Percentiles rank a stretch among this genome's conserved stretches.
These are phyloP conservation scores for Epizoanthus fatuus DNA, from an alignment of 92 coral and sea anemone species.

Conservation along the genomic window DNA sequence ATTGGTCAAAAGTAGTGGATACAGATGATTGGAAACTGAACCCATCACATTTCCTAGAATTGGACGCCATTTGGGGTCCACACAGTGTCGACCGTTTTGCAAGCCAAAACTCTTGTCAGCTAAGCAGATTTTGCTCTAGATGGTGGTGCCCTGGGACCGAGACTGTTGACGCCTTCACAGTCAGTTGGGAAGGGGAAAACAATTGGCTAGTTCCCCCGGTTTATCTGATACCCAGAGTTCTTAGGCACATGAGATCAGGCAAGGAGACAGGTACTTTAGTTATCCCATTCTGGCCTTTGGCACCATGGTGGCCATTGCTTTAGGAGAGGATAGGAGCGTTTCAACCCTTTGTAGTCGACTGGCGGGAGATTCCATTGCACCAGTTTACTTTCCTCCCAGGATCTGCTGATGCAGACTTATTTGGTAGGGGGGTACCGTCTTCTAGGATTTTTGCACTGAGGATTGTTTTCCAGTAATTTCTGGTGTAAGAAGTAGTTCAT, in stretches of 20 bases:
- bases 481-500: too few species aligned
- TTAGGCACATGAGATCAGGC: too few species aligned
- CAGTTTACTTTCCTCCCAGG: conserved; percentile 55
- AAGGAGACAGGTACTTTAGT: neutral
- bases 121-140: conserved; percentile 53
- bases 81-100: conserved; percentile 55
- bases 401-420: conserved; percentile 49
- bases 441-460: conserved; percentile 47
- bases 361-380: too few species aligned
- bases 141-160: too few species aligned
- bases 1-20: conserved; percentile 41
- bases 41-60: conserved; percentile 49
- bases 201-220: too few species aligned
- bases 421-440: conserved; percentile 39
- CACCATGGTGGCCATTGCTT: too few species aligned
- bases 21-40: conserved; percentile 62
- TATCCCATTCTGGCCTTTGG: neutral
- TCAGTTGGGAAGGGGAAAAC: too few species aligned
- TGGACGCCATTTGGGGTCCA: conserved; percentile 61
- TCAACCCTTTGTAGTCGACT: too few species aligned
- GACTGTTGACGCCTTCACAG: too few species aligned
- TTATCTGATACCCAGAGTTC: neutral
- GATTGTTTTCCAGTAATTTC: conserved; percentile 50
- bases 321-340: too few species aligned
- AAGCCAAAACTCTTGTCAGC: conserved; percentile 40